Base-by-base conservation (phyloP, 2,113 vertebrate species). In the Capreolus pygargus region DNA sequence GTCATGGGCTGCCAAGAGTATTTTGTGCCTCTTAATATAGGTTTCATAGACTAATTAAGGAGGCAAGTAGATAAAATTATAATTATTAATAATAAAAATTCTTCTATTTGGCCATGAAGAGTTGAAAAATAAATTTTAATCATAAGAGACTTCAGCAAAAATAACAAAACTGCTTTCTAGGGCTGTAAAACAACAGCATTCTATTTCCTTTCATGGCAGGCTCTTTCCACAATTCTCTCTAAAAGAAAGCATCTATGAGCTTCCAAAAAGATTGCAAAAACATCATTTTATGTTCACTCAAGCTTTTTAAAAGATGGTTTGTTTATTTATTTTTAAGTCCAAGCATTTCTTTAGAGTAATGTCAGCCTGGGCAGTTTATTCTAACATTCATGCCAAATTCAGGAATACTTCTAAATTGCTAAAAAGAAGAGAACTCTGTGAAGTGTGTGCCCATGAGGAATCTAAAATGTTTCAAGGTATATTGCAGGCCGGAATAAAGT, bases 31-130 rank as follows among this genome's bases (percentile, higher is more conserved):
- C 94, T 95, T 88, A 97, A 82, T 78, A 86, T 64, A 96, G 81
- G 67, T 64, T 94, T 92, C 96, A 95, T 2, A 94, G 57, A 86
- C 89, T 83, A 97, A 94, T 96, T 89, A 95, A 39, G 78, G 67
- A 93, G 27, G 7, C 47, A 11, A 16, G 11, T 19, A 58, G 81
- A 85, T 85, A 96, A 97, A 97, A 97, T 39, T 86, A 82, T 39
- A 60, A 95, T 70, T 67, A 94, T 95, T 93, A 39, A n/a, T 57
- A 94, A 97, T 94, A 95, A 88, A 95, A 92, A 96, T 47, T 92
- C 43, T 81, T 95, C 85, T 74, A 25, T 21, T 33, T 47, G 43
- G 28, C 52, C 60, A 27, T 55, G 64, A 88, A 85, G 64, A 52
- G 36, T 54, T n/a, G 58, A 94, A 79, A 82, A 85, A 55, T 61